Percentiles rank a stretch among this genome's conserved stretches.
These are phyloP conservation scores for Venusia cambrica DNA, from an alignment of 2,888 invertebrate genomes.

Conservation along the genomic window DNA sequence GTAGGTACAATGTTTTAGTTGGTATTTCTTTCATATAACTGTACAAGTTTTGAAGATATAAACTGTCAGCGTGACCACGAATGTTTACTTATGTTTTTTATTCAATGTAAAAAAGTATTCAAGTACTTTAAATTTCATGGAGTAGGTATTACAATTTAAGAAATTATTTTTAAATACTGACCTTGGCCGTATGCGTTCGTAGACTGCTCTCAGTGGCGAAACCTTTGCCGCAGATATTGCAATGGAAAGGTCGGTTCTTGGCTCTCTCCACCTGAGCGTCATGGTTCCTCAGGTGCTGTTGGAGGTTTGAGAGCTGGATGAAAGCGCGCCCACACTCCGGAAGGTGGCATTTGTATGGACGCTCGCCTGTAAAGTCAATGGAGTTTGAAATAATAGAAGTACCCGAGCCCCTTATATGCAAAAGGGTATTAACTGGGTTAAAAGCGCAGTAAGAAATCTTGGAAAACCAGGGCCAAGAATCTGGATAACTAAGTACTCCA, in stretches of 20 bases:
- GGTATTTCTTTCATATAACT: too few relatives aligned
- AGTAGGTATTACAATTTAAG: neutral
- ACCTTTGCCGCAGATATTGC: constrained; percentile 97
- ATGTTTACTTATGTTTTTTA: too few relatives aligned
- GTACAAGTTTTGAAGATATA: too few relatives aligned
- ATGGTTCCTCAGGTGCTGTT: constrained; percentile 97
- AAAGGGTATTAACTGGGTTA: too few relatives aligned
- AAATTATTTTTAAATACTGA: constrained; percentile 77
- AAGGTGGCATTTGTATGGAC: constrained; percentile 97
- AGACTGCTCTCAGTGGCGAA: constrained; percentile 98
- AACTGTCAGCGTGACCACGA: too few relatives aligned
- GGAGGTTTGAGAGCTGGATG: constrained; percentile 97
- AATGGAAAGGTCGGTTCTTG: constrained; percentile 97
- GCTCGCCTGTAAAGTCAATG: constrained; percentile 87
- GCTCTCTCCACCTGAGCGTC: constrained; percentile 97
- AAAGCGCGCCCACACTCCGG: constrained; percentile 97
- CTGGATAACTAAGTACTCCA: too few relatives aligned
- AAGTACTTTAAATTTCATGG: too few relatives aligned
- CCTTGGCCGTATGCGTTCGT: constrained; percentile 98
- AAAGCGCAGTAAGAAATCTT: too few relatives aligned
- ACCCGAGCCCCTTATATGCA: too few relatives aligned
- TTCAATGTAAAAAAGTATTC: constrained; percentile 2
- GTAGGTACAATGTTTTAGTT: too few relatives aligned
- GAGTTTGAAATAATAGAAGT: too few relatives aligned
- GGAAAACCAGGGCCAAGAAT: too few relatives aligned